Base-by-base conservation (phyloP, 2,888 invertebrate species). In the Boloria selene region DNA sequence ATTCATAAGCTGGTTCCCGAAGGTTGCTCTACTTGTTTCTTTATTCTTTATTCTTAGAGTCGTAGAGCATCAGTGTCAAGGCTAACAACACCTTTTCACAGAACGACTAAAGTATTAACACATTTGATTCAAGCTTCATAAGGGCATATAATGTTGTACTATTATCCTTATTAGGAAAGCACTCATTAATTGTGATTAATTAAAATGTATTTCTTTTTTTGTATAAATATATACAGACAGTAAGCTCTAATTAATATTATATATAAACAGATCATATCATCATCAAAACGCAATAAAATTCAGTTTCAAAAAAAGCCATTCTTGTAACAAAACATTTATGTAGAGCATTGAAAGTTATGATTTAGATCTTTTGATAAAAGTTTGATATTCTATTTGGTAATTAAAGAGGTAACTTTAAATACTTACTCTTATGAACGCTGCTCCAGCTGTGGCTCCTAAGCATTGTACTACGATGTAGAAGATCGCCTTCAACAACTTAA, bases 381-480 rank as follows among this genome's bases (percentile, higher is more conserved):
- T 38, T 7, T 38, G 2, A 7, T 10, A 7, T 38, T 10, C 10
- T 38, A 7, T 38, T 38, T 2, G 31, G 2, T 38, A 38, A 38
- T 38, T 1, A 10, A 38, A 38, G 7, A 38, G 6, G 6, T n/a
- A 17, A 2, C 14, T 14, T 13, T 14, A 10, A 22, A 1, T 4
- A 75, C 85, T 86, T 83, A 95, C 96, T 90, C 94, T 94, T 65
- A 97, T 92, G 68, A 96, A 93, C 2, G 95, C 96, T 16, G 96
- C 96, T 58, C 97, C 97, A 16, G 95, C 95, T 50, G 97, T 94
- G 3, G 96, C 97, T 0, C 98, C 98, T 17, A 96, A 83, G 70
- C 95, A 93, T 85, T 98, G 98, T 13, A 95, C 95, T 22, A 96
- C 85, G 61, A 98, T 94, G 90, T 98, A 98, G 77, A 97, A 94